phyloP scores from a whole-genome alignment of 2,113 vertebrate species.

The Hylia prasina region DNA sequence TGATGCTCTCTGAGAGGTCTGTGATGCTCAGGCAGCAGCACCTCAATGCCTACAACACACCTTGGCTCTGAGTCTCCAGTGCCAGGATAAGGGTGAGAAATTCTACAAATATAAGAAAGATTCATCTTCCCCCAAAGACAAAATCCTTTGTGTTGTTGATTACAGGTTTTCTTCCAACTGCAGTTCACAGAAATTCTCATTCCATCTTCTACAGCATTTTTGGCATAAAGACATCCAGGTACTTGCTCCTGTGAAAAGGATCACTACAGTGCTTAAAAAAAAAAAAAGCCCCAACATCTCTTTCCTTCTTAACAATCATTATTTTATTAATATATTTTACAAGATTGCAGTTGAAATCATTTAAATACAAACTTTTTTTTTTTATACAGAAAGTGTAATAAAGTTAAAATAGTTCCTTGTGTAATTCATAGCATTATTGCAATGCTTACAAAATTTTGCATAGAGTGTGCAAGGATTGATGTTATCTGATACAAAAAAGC shows the following conservation, averaged over 20 bases:
- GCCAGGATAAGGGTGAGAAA: not conserved
- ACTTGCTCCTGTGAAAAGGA: not conserved
- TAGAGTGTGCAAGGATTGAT: conserved; percentile 89
- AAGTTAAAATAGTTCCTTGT: conserved; percentile 89
- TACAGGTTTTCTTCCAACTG: not conserved
- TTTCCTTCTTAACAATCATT: conserved; percentile 80
- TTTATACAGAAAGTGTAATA: conserved; percentile 92
- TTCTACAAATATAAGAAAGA: not conserved
- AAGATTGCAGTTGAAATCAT: conserved; percentile 89
- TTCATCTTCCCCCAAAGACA: not conserved
- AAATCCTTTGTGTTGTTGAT: not conserved
- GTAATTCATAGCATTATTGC: conserved; percentile 86
- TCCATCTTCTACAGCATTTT: not conserved
- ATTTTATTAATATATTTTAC: conserved; percentile 93
- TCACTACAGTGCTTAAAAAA: not conserved
- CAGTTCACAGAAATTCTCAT: not conserved
- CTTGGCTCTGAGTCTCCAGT: not conserved
- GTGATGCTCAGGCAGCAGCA: not conserved
- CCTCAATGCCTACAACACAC: not conserved
- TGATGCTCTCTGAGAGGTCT: not conserved
- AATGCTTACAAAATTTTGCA: conserved; percentile 92
- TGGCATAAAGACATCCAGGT: not conserved
- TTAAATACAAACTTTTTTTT: conserved; percentile 89
- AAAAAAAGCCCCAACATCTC: not conserved
- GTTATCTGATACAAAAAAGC: conserved; percentile 76